Conservation (phyloP, 2,797 vertebrate genomes). For the Rhinatrema bivittatum region DNA sequence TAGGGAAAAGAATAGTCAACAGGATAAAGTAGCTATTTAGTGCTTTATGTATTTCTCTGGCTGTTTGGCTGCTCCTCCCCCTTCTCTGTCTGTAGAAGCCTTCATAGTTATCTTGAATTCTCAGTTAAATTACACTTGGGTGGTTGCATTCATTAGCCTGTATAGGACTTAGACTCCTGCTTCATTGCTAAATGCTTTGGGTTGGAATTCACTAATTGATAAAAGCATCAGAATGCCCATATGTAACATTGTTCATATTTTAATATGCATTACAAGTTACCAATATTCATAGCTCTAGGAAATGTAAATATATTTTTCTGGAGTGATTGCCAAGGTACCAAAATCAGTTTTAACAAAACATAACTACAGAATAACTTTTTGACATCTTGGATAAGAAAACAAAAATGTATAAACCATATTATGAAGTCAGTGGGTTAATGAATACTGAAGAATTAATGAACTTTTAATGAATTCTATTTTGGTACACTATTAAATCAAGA, state of each 20-base stretch:
- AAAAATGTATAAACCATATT: too few species aligned
- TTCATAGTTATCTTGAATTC: too few species aligned
- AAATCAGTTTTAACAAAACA: too few species aligned
- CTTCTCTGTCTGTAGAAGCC: too few species aligned
- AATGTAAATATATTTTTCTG: constrained; percentile 35
- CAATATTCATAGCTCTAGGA: constrained; percentile 39
- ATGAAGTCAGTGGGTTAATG: constrained; percentile 23
- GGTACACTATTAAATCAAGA: constrained; percentile 7
- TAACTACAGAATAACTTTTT: too few species aligned
- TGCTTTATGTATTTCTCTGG: too few species aligned
- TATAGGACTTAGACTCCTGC: constrained; percentile 32
- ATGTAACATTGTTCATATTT: constrained; percentile 22
- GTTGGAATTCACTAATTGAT: constrained; percentile 48
- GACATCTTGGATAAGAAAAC: too few species aligned
- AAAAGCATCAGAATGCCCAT: constrained; percentile 50
- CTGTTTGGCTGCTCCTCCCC: too few species aligned
- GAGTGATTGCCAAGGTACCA: constrained; percentile 27
- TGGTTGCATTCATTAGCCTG: constrained; percentile 44
- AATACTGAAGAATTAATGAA: constrained; percentile 26
- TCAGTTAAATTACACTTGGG: constrained; percentile 36
- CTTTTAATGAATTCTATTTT: constrained; percentile 26
- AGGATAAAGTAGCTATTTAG: too few species aligned
- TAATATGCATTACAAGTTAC: constrained; percentile 26
- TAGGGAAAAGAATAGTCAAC: too few species aligned
- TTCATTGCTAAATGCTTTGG: constrained; percentile 37